Conservation (phyloP, 2,888 invertebrate species). For the Drosophila antonietae region DNA sequence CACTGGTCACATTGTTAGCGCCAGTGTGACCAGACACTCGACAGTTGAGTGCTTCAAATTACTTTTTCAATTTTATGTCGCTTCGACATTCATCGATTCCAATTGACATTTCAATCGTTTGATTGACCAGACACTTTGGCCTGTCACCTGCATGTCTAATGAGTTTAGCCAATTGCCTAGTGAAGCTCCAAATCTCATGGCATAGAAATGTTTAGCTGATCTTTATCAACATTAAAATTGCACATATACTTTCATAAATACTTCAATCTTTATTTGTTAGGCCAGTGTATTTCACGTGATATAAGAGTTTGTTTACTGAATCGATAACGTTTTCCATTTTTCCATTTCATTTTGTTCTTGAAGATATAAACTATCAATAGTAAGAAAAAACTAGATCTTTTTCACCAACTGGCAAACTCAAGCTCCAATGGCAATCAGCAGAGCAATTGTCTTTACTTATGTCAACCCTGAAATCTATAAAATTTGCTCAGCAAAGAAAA, state of each 20-base stretch:
- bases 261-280: too few relatives aligned
- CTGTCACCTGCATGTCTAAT: neutral
- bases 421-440: neutral
- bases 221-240: neutral
- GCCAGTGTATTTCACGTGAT: too few relatives aligned
- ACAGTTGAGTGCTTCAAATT: slow-evolving; percentile 4
- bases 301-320: too few relatives aligned
- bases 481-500: neutral
- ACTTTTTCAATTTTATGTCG: neutral
- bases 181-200: neutral
- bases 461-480: neutral
- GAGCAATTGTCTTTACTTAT: neutral
- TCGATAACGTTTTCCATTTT: too few relatives aligned
- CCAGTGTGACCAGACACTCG: slow-evolving; percentile 21
- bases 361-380: too few relatives aligned
- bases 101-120: neutral
- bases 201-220: neutral
- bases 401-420: neutral
- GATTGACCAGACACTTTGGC: neutral
- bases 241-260: neutral
- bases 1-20: slow-evolving; percentile 35
- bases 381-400: too few relatives aligned
- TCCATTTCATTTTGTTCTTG: too few relatives aligned
- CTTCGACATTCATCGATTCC: neutral
- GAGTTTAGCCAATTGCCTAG: neutral